Conservation (phyloP, 2,113 vertebrate genomes). For the Sorex fumeus region DNA sequence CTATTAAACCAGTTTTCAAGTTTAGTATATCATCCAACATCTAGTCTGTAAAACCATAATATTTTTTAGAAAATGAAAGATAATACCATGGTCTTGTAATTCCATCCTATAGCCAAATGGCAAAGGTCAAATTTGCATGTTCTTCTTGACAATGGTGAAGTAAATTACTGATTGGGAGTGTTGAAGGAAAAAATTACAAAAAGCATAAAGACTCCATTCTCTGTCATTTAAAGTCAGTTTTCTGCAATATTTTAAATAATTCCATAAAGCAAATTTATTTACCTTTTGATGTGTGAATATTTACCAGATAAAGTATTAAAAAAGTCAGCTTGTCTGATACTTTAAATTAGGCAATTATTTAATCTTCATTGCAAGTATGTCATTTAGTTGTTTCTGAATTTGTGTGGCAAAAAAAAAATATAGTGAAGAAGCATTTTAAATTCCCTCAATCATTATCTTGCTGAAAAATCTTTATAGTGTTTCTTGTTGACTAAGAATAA, state of each 20-base stretch:
- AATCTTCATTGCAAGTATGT: not conserved
- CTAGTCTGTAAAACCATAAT: not conserved
- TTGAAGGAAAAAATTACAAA: not conserved
- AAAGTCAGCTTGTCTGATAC: too few relatives aligned
- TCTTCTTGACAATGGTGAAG: not conserved
- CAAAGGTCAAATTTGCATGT: not conserved
- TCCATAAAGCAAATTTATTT: not conserved
- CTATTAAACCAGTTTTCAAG: rapidly evolving
- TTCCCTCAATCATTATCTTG: not conserved
- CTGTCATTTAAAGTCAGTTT: not conserved
- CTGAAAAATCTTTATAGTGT: not conserved
- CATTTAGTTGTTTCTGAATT: not conserved
- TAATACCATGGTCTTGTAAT: not conserved
- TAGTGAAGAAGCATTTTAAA: not conserved
- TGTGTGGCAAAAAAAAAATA: not conserved
- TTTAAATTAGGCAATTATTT: not conserved
- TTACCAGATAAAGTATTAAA: too few relatives aligned
- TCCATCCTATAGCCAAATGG: not conserved
- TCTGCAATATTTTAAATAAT: not conserved
- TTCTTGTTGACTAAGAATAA: not conserved
- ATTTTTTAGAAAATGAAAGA: not conserved
- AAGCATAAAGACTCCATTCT: not conserved
- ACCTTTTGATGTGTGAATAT: too few relatives aligned
- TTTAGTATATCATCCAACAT: not conserved
- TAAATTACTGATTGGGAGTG: not conserved